These are phyloP conservation scores for Tinamus major DNA, from an alignment of 2,797 vertebrate species.

Conservation along the genomic window DNA sequence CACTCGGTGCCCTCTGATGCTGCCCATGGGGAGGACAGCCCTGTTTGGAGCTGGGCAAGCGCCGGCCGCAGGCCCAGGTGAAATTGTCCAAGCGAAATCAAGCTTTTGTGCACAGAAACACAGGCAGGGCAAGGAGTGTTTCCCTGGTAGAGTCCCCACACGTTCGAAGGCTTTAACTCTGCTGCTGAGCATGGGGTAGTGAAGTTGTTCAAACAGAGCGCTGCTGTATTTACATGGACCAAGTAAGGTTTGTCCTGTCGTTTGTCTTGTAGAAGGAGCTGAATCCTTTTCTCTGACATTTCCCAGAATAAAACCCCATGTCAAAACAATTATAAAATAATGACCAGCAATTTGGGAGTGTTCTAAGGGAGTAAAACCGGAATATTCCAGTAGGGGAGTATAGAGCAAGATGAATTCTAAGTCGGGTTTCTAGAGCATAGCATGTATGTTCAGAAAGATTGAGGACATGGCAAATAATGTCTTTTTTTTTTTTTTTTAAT, in stretches of 20 bases:
- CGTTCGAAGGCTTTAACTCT: neutral
- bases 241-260: neutral
- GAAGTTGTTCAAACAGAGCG: fast-evolving
- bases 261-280: neutral
- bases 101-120: neutral
- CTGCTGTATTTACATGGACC: neutral
- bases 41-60: neutral
- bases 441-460: neutral
- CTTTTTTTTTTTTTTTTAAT: neutral
- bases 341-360: neutral
- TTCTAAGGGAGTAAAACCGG: neutral
- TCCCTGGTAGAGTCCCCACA: neutral
- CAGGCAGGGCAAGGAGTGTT: neutral
- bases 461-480: neutral
- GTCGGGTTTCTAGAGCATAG: neutral
- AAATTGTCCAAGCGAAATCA: neutral
- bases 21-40: neutral
- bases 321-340: fast-evolving
- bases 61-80: fast-evolving
- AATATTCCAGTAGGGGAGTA: neutral
- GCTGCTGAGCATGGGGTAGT: neutral
- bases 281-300: neutral
- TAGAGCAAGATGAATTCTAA: neutral
- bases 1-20: neutral
- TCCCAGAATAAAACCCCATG: neutral